These are phyloP conservation scores for Dynastes grantii DNA, from an alignment of 2,888 invertebrate species.

Conservation along the genomic window DNA sequence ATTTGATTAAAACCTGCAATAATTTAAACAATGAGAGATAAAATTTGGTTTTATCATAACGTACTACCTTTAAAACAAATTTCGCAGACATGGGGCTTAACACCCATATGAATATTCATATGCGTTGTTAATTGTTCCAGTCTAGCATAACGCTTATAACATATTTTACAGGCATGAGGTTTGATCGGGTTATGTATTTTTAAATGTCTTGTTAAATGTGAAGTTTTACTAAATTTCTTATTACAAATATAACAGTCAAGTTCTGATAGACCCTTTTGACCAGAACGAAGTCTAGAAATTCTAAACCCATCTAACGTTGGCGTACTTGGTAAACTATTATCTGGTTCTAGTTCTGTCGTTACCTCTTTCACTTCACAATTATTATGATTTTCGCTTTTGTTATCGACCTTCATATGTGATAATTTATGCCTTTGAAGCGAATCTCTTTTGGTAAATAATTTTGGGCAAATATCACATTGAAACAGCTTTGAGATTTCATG, in stretches of 20 bases:
- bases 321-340: constrained; percentile 46
- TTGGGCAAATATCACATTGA: constrained; percentile 64
- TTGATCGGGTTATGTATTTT: constrained; percentile 73
- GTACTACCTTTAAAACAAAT: constrained; percentile 73
- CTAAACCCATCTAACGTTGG: constrained; percentile 37
- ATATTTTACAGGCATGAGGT: constrained; percentile 73
- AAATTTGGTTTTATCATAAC: background rate
- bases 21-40: background rate
- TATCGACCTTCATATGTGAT: constrained; percentile 65
- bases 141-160: constrained; percentile 75
- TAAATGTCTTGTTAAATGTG: constrained; percentile 72
- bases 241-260: constrained; percentile 73
- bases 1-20: constrained; percentile 70
- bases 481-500: constrained; percentile 59
- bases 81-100: constrained; percentile 75
- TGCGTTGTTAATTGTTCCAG: constrained; percentile 75
- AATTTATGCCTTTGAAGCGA: constrained; percentile 65
- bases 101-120: constrained; percentile 74
- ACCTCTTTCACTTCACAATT: constrained; percentile 54
- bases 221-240: constrained; percentile 72
- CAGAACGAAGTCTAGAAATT: constrained; percentile 54
- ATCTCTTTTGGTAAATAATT: constrained; percentile 64
- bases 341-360: constrained; percentile 38
- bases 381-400: constrained; percentile 56
- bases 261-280: constrained; percentile 56